phyloP scores from a whole-genome alignment of 2,888 invertebrate species.

The Scrobipalpa atriplicella region DNA sequence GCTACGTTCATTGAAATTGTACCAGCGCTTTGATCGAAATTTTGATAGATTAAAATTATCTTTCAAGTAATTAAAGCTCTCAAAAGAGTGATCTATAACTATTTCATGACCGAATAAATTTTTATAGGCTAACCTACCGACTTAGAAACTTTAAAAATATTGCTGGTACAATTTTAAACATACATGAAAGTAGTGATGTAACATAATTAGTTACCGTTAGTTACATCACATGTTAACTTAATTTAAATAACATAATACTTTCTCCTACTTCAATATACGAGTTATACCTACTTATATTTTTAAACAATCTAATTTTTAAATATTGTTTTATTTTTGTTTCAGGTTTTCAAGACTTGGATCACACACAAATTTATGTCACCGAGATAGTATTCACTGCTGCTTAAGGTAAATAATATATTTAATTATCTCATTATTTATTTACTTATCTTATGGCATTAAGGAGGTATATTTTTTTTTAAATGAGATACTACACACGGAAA shows the following conservation, averaged over 20 bases:
- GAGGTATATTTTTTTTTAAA: too few relatives aligned
- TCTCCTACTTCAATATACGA: background rate
- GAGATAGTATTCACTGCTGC: conserved; percentile 49
- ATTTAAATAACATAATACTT: conserved; percentile 10
- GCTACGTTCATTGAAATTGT: background rate
- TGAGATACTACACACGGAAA: too few relatives aligned
- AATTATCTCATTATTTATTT: background rate
- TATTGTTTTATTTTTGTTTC: conserved; percentile 57
- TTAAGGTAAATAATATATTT: conserved; percentile 35
- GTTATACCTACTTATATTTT: background rate
- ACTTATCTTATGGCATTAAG: background rate
- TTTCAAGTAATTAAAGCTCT: background rate
- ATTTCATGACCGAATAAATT: conserved; percentile 2
- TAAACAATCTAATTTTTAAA: background rate
- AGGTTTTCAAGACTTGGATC: conserved; percentile 62
- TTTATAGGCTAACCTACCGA: background rate
- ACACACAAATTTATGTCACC: conserved; percentile 74
- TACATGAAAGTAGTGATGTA: conserved; percentile 18
- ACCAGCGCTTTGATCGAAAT: background rate
- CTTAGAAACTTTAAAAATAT: background rate
- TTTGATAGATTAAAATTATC: conserved; percentile 9
- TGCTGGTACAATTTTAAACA: background rate
- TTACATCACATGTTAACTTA: conserved; percentile 11
- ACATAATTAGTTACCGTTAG: conserved; percentile 5
- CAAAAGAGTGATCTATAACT: background rate